phyloP scores from a whole-genome alignment of 2,113 vertebrate genomes.

The Bufo gargarizans region DNA sequence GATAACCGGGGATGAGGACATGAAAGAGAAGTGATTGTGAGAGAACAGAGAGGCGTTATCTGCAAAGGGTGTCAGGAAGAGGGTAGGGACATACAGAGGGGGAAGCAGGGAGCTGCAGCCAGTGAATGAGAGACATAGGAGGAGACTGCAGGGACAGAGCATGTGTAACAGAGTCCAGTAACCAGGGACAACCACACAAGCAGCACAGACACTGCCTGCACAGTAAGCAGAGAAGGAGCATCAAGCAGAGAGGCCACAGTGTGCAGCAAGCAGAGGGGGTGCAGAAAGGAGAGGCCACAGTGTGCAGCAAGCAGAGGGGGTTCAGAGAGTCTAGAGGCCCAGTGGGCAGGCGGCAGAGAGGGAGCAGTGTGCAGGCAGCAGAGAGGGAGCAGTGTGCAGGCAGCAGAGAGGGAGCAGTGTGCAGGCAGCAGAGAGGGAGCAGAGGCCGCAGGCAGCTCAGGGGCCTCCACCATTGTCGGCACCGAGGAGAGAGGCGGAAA shows the following conservation, averaged over 20 bases:
- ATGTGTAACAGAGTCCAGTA: constrained; percentile 76
- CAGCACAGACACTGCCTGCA: constrained; percentile 10
- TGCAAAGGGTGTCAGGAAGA: background rate
- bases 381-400: too few relatives aligned
- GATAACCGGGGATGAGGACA: background rate
- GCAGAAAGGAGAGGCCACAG: background rate
- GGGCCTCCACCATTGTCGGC: too few relatives aligned
- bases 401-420: too few relatives aligned
- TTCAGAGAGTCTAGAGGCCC: too few relatives aligned
- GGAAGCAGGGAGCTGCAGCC: constrained; percentile 24
- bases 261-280: background rate
- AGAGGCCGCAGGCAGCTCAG: too few relatives aligned
- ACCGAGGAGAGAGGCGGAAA: too few relatives aligned
- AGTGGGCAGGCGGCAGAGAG: too few relatives aligned
- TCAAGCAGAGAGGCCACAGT: too few relatives aligned
- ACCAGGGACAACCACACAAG: constrained; percentile 80
- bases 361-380: too few relatives aligned
- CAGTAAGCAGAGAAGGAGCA: too few relatives aligned
- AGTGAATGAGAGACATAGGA: constrained; percentile 65
- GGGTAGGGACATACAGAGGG: constrained; percentile 7
- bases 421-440: too few relatives aligned
- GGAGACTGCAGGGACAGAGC: constrained; percentile 65
- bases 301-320: too few relatives aligned
- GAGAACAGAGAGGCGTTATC: constrained; percentile 53
- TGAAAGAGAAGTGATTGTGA: constrained; percentile 58